These are phyloP conservation scores for Fistularia tabacaria DNA, from an alignment of 2,797 vertebrate species.

Conservation along the genomic window DNA sequence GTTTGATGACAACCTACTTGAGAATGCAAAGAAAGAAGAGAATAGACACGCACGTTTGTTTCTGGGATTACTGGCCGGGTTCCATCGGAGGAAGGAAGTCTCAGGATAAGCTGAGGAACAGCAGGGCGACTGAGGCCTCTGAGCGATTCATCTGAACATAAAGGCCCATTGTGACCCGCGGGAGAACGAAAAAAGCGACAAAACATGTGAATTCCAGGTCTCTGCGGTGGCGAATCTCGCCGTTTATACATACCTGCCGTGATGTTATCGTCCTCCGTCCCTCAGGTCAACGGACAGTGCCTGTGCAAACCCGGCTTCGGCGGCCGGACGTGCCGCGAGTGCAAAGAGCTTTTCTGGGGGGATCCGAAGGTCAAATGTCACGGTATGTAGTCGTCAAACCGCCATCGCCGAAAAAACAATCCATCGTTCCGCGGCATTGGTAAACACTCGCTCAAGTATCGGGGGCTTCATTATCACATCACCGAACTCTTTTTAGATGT, in stretches of 20 bases:
- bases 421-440: too few species aligned
- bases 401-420: too few species aligned
- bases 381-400: conserved; percentile 63
- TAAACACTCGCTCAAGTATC: too few species aligned
- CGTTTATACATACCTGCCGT: background rate
- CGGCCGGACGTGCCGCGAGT: conserved; percentile 89
- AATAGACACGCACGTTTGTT: conserved; percentile 26
- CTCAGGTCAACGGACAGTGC: conserved; percentile 88
- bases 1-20: conserved; percentile 10
- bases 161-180: conserved; percentile 33
- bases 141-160: conserved; percentile 4
- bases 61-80: conserved; percentile 61
- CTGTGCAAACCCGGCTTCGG: conserved; percentile 91
- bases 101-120: conserved; percentile 46
- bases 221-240: background rate
- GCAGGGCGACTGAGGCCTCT: background rate
- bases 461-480: too few species aligned
- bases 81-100: conserved; percentile 68
- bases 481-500: too few species aligned
- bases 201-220: conserved; percentile 1
- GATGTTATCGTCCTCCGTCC: background rate
- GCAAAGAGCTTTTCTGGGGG: conserved; percentile 94
- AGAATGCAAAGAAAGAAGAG: conserved; percentile 2
- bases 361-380: conserved; percentile 84
- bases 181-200: conserved; percentile 12